Conservation (phyloP, 2,888 invertebrate genomes). For the Callyntrura guangdongensis region DNA sequence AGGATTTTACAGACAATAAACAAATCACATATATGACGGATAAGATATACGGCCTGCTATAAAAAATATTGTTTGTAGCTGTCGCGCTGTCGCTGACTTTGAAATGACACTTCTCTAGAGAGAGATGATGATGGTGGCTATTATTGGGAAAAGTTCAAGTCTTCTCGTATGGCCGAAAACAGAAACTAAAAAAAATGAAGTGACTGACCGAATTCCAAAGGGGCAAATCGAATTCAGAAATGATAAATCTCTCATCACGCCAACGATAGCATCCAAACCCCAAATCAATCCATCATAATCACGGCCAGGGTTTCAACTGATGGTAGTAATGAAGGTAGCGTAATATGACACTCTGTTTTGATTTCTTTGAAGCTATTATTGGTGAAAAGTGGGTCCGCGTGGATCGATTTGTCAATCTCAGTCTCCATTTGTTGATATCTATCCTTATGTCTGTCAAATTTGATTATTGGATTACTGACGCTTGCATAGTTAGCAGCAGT, state of each 20-base stretch:
- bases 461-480: conserved; percentile 24
- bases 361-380: conserved; percentile 55
- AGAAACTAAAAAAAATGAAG: background rate
- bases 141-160: no score
- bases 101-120: no score
- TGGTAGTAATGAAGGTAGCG: background rate
- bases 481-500: conserved; percentile 28
- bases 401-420: conserved; percentile 73
- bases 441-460: conserved; percentile 34
- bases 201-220: conserved; percentile 28
- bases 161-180: background rate
- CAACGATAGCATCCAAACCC: background rate
- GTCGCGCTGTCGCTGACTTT: no score
- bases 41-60: no score
- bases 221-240: conserved; percentile 13
- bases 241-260: conserved; percentile 36
- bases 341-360: conserved; percentile 77
- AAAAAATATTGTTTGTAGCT: no score
- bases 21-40: no score
- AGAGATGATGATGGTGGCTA: no score
- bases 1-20: no score
- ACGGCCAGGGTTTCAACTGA: background rate
- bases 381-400: conserved; percentile 65
- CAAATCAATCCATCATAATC: conserved; percentile 61
- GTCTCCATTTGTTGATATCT: conserved; percentile 52